Base-by-base conservation (phyloP, 2,888 invertebrate species). In the Cryptocheilus praepositus region DNA sequence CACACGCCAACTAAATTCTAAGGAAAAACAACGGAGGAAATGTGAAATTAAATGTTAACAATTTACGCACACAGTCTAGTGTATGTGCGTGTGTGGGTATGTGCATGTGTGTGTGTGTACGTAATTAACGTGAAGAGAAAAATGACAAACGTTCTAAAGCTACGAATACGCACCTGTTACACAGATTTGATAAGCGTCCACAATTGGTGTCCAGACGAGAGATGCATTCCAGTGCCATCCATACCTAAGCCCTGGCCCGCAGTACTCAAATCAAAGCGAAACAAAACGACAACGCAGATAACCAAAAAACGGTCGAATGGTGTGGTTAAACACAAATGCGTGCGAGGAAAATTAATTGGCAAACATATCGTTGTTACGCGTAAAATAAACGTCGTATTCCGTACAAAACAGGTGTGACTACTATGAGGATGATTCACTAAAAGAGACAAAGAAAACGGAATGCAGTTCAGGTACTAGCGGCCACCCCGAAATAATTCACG, bases 251-350 rank as follows among this genome's bases (percentile, higher is more conserved):
- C 75, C 80, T 74, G 76, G 80, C 76, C 77, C 82, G 75, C 78
- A 78, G 73, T 80, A 82, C 81, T 82, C 81, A 81, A 82, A 81
- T 81, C 81, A 80, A 85, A 83, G 79, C 82, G 81, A 81, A 84
- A 79, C 81, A 79, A 84, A 80, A 83, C 81, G 71, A 82, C 80
- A 81, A 83, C 81, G 81, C 81, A 82, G 79, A 80, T 77, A 81
- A 82, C 81, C 80, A 79, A 64, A 73, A 36, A 36, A 36, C 69
- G 67, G 79, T 77, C 71, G 70, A 77, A 76, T 49, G 62, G 56
- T 78, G 60, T 61, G 66, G 75, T 74, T 78, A 78, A 80, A 80
- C 75, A 81, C 72, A 77, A 73, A 77, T 79, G 70, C 81, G 82
- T 81, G 81, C 80, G 43, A 19, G 52, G 43, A 52, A 60, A 69